These are phyloP conservation scores for Pseudomyrmex dendroicus DNA, from an alignment of 1,140 invertebrate genomes.

Conservation along the genomic window DNA sequence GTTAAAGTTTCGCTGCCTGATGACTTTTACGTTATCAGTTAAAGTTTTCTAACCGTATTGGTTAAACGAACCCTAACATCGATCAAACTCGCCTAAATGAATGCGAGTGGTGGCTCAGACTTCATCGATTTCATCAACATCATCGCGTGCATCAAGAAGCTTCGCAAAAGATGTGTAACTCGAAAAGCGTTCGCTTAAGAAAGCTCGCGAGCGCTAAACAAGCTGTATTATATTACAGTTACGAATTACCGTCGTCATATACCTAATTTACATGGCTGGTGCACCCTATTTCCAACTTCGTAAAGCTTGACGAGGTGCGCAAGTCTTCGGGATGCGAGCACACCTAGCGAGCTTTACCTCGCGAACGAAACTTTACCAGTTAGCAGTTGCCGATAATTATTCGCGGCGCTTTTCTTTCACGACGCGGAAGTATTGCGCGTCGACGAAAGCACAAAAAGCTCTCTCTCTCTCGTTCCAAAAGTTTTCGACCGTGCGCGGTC, in stretches of 20 bases:
- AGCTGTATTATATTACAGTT: constrained; percentile 71
- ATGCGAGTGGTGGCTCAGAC: background rate
- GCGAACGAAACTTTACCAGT: constrained; percentile 70
- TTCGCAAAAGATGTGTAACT: constrained; percentile 36
- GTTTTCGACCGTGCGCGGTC: constrained; percentile 57
- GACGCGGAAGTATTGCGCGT: constrained; percentile 68
- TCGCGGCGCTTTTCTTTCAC: constrained; percentile 63
- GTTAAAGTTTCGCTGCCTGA: constrained; percentile 33
- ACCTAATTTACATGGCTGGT: constrained; percentile 69
- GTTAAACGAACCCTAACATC: constrained; percentile 35
- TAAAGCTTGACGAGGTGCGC: constrained; percentile 6
- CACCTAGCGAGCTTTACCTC: constrained; percentile 30
- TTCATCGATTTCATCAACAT: background rate
- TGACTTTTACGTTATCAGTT: constrained; percentile 37
- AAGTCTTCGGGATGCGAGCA: background rate
- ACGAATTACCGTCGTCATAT: constrained; percentile 73
- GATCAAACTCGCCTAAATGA: constrained; percentile 49
- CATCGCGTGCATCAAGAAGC: background rate
- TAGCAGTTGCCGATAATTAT: constrained; percentile 75
- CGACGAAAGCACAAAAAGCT: constrained; percentile 63
- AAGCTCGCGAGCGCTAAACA: constrained; percentile 66
- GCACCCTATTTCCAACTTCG: constrained; percentile 56
- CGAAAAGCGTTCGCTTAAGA: constrained; percentile 64
- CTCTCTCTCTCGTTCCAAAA: constrained; percentile 33
- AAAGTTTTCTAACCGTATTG: constrained; percentile 19